These are phyloP conservation scores for Buathra laborator DNA, from an alignment of 2,888 invertebrate genomes.

Conservation along the genomic window DNA sequence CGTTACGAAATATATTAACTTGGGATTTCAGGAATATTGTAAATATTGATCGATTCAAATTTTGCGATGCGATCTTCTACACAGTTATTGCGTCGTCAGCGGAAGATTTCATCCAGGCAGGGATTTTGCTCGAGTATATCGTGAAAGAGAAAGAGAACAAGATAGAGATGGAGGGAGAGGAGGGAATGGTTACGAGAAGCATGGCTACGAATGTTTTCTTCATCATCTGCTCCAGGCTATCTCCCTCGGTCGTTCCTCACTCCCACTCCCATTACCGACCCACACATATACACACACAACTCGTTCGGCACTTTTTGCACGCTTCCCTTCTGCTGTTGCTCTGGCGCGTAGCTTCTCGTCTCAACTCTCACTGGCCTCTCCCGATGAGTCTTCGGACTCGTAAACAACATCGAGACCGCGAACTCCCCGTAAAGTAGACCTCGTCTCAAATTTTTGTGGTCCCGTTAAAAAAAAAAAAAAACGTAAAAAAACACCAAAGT, in stretches of 20 bases:
- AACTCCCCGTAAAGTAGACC: neutral
- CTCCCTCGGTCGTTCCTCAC: slow-evolving; percentile 30
- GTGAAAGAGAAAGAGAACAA: no score
- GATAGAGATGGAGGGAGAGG: no score
- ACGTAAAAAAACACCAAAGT: neutral
- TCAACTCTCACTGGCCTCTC: slow-evolving; percentile 37
- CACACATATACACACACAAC: neutral
- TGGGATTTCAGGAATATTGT: slow-evolving; percentile 5
- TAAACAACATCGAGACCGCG: slow-evolving; percentile 36
- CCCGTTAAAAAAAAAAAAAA: neutral
- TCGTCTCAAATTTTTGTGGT: slow-evolving; percentile 28
- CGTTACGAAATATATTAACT: neutral
- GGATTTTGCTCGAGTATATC: slow-evolving; percentile 69
- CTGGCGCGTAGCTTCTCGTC: slow-evolving; percentile 38
- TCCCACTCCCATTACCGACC: slow-evolving; percentile 11
- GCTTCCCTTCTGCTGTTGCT: slow-evolving; percentile 26
- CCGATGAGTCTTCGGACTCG: slow-evolving; percentile 27
- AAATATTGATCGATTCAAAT: slow-evolving; percentile 16
- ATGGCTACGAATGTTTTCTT: slow-evolving; percentile 26
- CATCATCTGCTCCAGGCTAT: slow-evolving; percentile 27
- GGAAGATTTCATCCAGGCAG: neutral
- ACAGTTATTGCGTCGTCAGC: neutral
- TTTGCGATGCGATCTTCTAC: neutral
- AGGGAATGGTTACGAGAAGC: slow-evolving; percentile 83
- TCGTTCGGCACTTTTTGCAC: slow-evolving; percentile 48